Evolutionary conservation across 2,113 vertebrate genomes (phyloP).

Genomic region (Agelaius phoeniceus): DNA sequence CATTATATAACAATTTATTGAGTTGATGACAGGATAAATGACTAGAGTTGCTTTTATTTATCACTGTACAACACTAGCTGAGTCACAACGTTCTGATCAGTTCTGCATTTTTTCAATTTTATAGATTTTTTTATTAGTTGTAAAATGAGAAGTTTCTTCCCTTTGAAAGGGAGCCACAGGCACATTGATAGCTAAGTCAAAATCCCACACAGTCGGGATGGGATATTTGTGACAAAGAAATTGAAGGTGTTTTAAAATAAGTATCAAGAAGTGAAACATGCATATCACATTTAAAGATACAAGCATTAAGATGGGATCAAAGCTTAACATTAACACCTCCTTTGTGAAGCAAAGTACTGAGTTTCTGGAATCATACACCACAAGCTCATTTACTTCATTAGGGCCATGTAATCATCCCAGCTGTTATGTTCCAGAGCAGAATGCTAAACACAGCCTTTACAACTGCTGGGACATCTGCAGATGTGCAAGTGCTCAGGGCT

Average conservation of each 20-base stretch:
- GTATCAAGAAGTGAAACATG: background rate
- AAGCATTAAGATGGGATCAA: background rate
- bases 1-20: background rate
- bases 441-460: background rate
- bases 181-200: background rate
- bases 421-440: background rate
- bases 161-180: background rate
- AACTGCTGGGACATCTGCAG: background rate
- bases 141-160: background rate
- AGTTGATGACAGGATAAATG: background rate
- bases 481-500: background rate
- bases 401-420: background rate
- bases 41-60: background rate
- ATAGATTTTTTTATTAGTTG: background rate
- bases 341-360: background rate
- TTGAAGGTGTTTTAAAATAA: background rate
- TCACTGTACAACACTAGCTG: background rate
- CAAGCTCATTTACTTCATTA: background rate
- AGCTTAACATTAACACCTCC: background rate
- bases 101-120: background rate
- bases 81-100: background rate
- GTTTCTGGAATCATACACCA: background rate
- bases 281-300: background rate
- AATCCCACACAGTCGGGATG: rapidly evolving
- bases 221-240: background rate